A percentile compares a stretch with the other conserved stretches of the same genome.
Evolutionary conservation across 2,797 vertebrate genomes (phyloP).

Genomic region (Siniperca obscura): DNA sequence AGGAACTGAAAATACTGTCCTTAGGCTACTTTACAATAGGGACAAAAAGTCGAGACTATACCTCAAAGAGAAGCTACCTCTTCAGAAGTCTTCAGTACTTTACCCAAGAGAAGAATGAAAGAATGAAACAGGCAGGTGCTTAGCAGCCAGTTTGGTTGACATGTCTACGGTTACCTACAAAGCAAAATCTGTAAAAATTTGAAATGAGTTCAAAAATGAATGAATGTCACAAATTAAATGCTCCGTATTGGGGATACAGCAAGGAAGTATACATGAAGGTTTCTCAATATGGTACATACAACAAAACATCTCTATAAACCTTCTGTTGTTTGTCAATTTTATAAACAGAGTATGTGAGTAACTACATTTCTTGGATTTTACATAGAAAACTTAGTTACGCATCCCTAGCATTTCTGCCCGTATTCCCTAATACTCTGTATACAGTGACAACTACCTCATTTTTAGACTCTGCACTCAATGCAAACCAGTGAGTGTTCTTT

Average conservation of each 20-base stretch:
- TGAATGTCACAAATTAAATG: conserved; percentile 42
- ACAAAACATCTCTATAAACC: conserved; percentile 47
- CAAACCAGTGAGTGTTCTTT: conserved; percentile 9
- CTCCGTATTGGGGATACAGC: conserved; percentile 28
- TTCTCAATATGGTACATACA: conserved; percentile 31
- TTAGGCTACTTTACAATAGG: conserved; percentile 31
- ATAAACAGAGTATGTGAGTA: conserved; percentile 23
- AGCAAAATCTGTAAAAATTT: conserved; percentile 45
- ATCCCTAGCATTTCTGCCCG: conserved; percentile 12
- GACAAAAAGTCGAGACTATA: conserved; percentile 41
- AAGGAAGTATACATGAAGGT: conserved; percentile 25
- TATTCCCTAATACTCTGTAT: conserved; percentile 18
- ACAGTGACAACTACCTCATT: conserved; percentile 76
- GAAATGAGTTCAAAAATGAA: conserved; percentile 49
- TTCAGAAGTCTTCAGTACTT: conserved; percentile 44
- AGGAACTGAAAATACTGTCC: conserved; percentile 55
- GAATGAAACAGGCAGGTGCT: conserved; percentile 30
- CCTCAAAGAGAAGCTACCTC: conserved; percentile 49
- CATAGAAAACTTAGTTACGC: conserved; percentile 32
- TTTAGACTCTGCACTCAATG: conserved; percentile 5
- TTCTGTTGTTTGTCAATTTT: conserved; percentile 18
- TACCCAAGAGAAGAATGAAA: conserved; percentile 44
- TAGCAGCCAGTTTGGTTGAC: conserved; percentile 16
- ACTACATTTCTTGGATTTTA: conserved; percentile 33
- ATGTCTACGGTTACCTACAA: conserved; percentile 43